A percentile compares a stretch with the other conserved stretches of the same genome.
Conservation (phyloP, 2,888 invertebrate species). For the Sicus ferrugineus region DNA sequence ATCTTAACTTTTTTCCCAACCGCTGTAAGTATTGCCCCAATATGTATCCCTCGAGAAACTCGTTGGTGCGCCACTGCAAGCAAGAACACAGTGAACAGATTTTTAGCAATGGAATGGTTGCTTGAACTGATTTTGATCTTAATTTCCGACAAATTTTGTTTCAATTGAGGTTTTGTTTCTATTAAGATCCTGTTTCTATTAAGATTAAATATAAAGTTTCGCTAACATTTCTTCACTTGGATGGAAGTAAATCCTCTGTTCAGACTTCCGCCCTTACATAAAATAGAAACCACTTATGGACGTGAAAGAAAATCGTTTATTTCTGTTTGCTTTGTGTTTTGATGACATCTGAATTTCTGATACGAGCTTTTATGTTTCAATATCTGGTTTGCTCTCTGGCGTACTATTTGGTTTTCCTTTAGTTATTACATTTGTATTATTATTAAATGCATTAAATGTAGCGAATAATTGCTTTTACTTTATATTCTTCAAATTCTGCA, state of each 20-base stretch:
- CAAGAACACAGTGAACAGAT: background rate
- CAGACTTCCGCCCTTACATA: background rate
- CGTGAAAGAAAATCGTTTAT: constrained; percentile 30
- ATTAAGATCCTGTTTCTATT: background rate
- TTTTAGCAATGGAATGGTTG: too few species aligned
- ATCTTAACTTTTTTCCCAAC: constrained; percentile 31
- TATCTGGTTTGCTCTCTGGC: constrained; percentile 2
- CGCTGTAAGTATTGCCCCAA: constrained; percentile 32
- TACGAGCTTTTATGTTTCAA: constrained; percentile 20
- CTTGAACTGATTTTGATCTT: background rate
- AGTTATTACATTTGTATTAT: background rate
- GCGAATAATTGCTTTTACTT: constrained; percentile 9
- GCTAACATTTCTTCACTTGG: background rate
- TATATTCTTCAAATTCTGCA: background rate
- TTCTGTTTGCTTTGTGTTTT: constrained; percentile 6
- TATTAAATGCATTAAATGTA: constrained; percentile 21
- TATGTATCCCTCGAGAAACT: constrained; percentile 19
- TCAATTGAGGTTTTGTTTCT: background rate
- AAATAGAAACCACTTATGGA: constrained; percentile 14
- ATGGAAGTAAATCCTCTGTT: background rate
- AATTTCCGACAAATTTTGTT: background rate
- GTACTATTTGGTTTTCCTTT: constrained; percentile 16
- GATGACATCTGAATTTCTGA: constrained; percentile 24
- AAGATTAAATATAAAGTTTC: background rate
- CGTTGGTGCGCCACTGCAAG: constrained; percentile 17